Conservation (phyloP, 2,113 vertebrate species). For the Percopsis transmontana region DNA sequence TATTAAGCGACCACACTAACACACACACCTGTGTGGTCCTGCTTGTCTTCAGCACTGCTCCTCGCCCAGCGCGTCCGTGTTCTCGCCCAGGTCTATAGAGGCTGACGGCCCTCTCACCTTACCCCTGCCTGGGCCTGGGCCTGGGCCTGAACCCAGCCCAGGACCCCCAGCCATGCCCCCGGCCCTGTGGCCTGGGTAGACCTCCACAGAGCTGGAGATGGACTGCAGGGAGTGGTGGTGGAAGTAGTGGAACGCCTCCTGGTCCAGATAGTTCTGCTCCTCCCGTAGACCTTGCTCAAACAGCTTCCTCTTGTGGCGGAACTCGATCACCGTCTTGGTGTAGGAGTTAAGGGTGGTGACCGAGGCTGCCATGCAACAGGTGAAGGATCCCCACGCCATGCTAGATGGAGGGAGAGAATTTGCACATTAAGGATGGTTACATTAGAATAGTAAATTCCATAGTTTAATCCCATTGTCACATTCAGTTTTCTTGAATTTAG, state of each 20-base stretch:
- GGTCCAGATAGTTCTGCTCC: constrained; percentile 91
- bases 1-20: background rate
- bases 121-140: constrained; percentile 18
- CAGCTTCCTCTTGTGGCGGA: constrained; percentile 94
- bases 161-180: constrained; percentile 27
- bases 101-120: constrained; percentile 45
- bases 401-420: constrained; percentile 69
- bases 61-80: constrained; percentile 77
- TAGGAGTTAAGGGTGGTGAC: constrained; percentile 99
- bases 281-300: constrained; percentile 93
- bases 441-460: too few relatives aligned
- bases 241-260: constrained; percentile 92
- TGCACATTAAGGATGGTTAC: background rate
- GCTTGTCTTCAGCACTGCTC: constrained; percentile 72
- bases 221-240: constrained; percentile 86
- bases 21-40: background rate
- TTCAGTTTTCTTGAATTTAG: too few relatives aligned
- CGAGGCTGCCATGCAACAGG: constrained; percentile 98
- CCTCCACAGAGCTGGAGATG: constrained; percentile 73
- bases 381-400: constrained; percentile 97
- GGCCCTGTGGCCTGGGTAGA: constrained; percentile 60
- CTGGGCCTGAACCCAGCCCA: background rate
- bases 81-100: constrained; percentile 72
- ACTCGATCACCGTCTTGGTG: constrained; percentile 98
- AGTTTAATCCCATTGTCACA: too few relatives aligned